Conservation (phyloP, 2,888 invertebrate species). For the Ochropleura plecta region DNA sequence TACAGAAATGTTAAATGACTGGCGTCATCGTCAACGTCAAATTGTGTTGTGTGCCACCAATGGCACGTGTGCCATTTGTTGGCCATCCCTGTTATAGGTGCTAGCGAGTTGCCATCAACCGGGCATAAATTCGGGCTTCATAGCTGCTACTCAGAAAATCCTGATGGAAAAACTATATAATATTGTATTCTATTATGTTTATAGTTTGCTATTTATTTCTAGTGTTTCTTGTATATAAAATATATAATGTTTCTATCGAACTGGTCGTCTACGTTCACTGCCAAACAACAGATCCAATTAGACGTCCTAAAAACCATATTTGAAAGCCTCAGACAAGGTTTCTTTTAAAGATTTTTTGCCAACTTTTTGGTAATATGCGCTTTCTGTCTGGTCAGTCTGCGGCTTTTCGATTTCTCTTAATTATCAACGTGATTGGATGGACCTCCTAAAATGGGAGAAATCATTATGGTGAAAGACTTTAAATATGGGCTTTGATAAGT, state of each 20-base stretch:
- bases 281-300: background rate
- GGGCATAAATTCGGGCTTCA: no score
- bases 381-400: slow-evolving; percentile 28
- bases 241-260: background rate
- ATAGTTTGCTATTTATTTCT: no score
- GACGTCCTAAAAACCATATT: background rate
- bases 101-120: no score
- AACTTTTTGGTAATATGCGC: slow-evolving; percentile 19
- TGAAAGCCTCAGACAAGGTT: background rate
- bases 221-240: background rate
- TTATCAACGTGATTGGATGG: slow-evolving; percentile 23
- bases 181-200: no score
- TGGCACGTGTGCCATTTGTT: no score
- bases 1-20: no score
- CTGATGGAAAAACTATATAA: no score
- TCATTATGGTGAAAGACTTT: slow-evolving; percentile 16
- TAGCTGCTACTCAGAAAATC: no score
- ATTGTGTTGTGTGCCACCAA: no score
- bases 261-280: background rate
- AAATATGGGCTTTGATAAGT: slow-evolving; percentile 23
- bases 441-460: slow-evolving; percentile 30
- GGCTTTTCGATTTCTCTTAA: slow-evolving; percentile 51
- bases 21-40: no score
- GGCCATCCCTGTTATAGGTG: no score
- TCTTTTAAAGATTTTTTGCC: slow-evolving; percentile 10